These are phyloP conservation scores for Loris lydekkerianus DNA, from an alignment of 2,797 vertebrate species.

Conservation along the genomic window DNA sequence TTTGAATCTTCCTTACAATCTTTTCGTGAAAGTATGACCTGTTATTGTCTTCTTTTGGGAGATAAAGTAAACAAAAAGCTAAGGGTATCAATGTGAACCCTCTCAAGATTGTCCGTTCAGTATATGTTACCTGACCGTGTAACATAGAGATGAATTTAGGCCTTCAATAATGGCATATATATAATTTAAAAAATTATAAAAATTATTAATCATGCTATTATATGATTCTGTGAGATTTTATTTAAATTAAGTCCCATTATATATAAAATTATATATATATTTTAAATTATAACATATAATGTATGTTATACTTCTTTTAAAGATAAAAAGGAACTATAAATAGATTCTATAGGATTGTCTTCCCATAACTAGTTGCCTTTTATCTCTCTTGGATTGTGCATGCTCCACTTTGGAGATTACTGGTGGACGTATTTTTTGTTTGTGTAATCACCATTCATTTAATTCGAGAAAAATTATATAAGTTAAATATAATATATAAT, in stretches of 20 bases:
- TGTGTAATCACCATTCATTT: neutral
- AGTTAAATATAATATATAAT: neutral
- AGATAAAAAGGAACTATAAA: neutral
- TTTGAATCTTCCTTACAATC: neutral
- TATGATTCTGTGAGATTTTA: neutral
- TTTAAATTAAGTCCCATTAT: neutral
- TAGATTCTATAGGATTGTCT: neutral
- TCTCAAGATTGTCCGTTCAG: neutral
- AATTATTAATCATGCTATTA: neutral
- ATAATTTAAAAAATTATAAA: neutral
- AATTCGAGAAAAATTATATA: neutral
- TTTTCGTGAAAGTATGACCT: neutral
- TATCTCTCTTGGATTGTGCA: neutral
- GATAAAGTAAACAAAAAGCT: neutral
- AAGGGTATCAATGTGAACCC: rapidly evolving
- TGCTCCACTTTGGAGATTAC: neutral
- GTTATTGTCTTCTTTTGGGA: neutral
- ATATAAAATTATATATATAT: too few relatives aligned
- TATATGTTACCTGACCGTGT: neutral
- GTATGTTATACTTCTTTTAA: neutral
- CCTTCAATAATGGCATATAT: neutral
- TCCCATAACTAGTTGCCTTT: neutral
- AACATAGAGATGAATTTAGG: neutral
- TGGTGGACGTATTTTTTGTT: neutral
- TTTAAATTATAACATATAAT: too few relatives aligned